Conservation (phyloP, 2,888 invertebrate genomes). For the Philaethria dido region DNA sequence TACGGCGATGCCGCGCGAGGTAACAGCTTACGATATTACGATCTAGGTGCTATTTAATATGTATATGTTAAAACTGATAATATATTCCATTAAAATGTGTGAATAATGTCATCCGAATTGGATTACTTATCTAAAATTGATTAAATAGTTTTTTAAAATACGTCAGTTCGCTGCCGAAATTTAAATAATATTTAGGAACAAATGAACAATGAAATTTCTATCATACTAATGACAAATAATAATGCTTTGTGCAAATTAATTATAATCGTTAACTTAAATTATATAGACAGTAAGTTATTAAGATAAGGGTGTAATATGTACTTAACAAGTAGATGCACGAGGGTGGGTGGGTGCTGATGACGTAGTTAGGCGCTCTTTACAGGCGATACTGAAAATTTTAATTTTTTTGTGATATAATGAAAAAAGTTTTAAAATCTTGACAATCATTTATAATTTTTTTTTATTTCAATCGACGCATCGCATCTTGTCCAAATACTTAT, state of each 20-base stretch:
- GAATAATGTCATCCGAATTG: constrained; percentile 3
- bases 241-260: constrained; percentile 22
- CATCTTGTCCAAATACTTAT: constrained; percentile 64
- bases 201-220: background rate
- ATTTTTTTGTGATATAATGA: constrained; percentile 20
- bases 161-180: constrained; percentile 37
- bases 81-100: background rate
- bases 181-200: constrained; percentile 11
- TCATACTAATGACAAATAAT: background rate
- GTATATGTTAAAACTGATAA: constrained; percentile 8
- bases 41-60: constrained; percentile 4
- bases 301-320: constrained; percentile 1
- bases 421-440: constrained; percentile 17
- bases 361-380: constrained; percentile 17
- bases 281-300: constrained; percentile 12
- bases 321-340: constrained; percentile 20
- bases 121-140: constrained; percentile 30
- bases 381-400: constrained; percentile 20
- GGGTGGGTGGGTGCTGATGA: constrained; percentile 22
- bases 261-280: background rate
- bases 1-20: background rate
- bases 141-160: constrained; percentile 41
- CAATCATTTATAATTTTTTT: constrained; percentile 40
- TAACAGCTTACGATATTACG: background rate
- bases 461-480: constrained; percentile 41